A percentile compares a stretch with the other conserved stretches of the same genome.
Evolutionary conservation across 2,888 invertebrate genomes (phyloP).

Genomic region (Aethes cnicana): DNA sequence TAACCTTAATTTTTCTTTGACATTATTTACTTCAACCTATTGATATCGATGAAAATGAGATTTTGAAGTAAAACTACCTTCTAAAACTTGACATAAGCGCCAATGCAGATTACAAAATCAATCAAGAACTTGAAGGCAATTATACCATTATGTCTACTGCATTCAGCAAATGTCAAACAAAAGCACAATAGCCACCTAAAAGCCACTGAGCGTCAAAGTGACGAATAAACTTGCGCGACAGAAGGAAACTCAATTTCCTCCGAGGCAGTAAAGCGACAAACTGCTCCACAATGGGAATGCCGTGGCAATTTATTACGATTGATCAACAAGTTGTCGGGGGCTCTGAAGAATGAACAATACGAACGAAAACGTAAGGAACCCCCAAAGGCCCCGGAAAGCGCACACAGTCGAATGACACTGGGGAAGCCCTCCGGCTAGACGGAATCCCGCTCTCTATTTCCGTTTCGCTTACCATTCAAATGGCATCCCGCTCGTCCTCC

Average conservation of each 20-base stretch:
- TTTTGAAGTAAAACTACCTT: no score
- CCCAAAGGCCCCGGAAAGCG: constrained; percentile 57
- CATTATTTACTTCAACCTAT: no score
- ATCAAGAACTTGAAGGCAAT: no score
- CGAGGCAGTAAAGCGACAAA: constrained; percentile 79
- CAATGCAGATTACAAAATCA: no score
- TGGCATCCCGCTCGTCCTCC: constrained; percentile 63
- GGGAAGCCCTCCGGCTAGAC: constrained; percentile 82
- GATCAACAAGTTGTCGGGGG: constrained; percentile 81
- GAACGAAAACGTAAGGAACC: constrained; percentile 34
- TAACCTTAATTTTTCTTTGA: no score
- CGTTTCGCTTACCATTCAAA: constrained; percentile 81
- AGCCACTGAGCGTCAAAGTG: constrained; percentile 38
- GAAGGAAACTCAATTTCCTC: constrained; percentile 78
- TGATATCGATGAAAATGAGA: no score
- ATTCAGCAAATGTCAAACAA: constrained; percentile 12
- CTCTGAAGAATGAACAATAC: constrained; percentile 59
- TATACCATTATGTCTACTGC: no score
- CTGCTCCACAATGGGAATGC: constrained; percentile 79
- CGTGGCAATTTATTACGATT: constrained; percentile 81
- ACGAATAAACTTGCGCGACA: constrained; percentile 71
- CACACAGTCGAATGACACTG: constrained; percentile 81
- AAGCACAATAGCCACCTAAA: constrained; percentile 34
- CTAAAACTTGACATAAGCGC: no score
- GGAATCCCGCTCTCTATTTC: constrained; percentile 80